phyloP scores from a whole-genome alignment of 2,888 invertebrate genomes.

The Lycaena phlaeas region DNA sequence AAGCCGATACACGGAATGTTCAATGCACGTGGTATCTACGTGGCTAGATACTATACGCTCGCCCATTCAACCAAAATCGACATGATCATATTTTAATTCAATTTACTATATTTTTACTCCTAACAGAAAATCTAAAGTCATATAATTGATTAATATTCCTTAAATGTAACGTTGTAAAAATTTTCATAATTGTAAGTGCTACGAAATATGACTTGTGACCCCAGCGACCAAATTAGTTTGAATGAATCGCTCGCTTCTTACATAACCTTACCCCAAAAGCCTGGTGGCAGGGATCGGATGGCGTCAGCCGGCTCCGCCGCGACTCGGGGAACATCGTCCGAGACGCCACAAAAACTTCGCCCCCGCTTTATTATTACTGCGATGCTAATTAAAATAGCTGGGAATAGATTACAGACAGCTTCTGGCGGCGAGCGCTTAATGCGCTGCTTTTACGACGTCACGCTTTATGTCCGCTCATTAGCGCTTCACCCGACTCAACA shows the following conservation, averaged over 20 bases:
- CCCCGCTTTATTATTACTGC: conserved; percentile 60
- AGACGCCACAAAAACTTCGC: conserved; percentile 63
- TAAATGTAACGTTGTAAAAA: too few species aligned
- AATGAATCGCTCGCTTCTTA: conserved; percentile 1
- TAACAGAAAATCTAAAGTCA: too few species aligned
- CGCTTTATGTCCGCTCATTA: conserved; percentile 68
- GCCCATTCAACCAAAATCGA: too few species aligned
- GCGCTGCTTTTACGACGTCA: conserved; percentile 66
- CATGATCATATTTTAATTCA: too few species aligned
- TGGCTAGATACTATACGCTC: too few species aligned
- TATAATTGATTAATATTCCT: too few species aligned
- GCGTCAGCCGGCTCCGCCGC: conserved; percentile 29
- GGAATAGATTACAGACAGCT: conserved; percentile 67
- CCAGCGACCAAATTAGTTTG: background rate
- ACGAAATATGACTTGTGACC: background rate
- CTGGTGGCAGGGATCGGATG: conserved; percentile 17
- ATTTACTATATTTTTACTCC: too few species aligned
- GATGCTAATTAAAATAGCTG: conserved; percentile 69
- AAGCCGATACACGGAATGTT: too few species aligned
- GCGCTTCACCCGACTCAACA: conserved; percentile 50
- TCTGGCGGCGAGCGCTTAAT: conserved; percentile 63
- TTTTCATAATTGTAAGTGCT: too few species aligned
- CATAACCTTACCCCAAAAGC: conserved; percentile 8
- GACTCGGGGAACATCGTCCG: conserved; percentile 44
- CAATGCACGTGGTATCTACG: too few species aligned